Evolutionary conservation across 64 coral and sea anemone genomes (phyloP), one percentile per base, ranked within the genome.

Genomic region (Actinia tenebrosa): DNA sequence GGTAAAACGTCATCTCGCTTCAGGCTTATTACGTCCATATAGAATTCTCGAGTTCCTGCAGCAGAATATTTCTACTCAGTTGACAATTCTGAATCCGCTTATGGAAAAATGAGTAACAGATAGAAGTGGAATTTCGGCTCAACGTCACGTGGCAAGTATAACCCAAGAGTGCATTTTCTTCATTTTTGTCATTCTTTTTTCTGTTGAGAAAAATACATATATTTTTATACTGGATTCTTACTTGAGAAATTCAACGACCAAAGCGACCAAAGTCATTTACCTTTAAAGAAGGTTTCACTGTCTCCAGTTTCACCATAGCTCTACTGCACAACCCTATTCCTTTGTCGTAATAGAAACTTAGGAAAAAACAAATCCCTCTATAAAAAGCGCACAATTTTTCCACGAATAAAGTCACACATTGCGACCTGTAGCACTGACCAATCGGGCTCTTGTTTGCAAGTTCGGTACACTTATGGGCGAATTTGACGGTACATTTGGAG

Each of bases 391-490:
- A 15, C 3, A 81, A 7, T 53, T 50, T 81, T 53, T 81, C 79
- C 10, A 45, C 16, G 17, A 81, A 81, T 20, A 53, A 16, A 2
- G 6, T 11, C 9, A 81, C 43, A 37, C 79, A 81, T 13, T 20
- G 79, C 6, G 79, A 75, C 14, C 79, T 25, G 44, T 53, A 81
- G 79, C 79, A 75, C 15, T 81, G 79, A 20, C 79, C 79, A 81
- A 81, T 75, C 3, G 79, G 79, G 53, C 45, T 81, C 79, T 81
- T 45, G 0, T 19, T 50, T 11, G 79, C 50, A 16, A 53, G 11
- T 22, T 18, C 22, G 5, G 43, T 81, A 19, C 79, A 81, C 50
- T 53, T 81, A 17, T 18, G 79, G 13, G 79, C 43, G 16, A 81
- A 7, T 53, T n/a, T 50, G 4, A 22, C 3, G 4, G 15, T 81